phyloP scores from a whole-genome alignment of 2,113 vertebrate genomes.

The Sturnus vulgaris region DNA sequence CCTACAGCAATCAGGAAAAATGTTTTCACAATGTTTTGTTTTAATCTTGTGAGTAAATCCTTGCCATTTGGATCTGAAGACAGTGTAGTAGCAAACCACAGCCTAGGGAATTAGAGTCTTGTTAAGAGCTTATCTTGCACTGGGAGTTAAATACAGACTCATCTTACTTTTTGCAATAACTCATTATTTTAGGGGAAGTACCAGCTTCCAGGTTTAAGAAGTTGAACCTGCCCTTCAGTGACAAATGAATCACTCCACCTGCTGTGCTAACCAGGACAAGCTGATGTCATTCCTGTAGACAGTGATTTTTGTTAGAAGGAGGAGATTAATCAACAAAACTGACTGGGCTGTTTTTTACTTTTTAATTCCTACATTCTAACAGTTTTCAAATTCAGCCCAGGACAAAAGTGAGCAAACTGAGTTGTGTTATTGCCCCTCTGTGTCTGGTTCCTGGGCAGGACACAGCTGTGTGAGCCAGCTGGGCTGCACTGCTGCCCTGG shows the following conservation, averaged over 20 bases:
- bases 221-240: neutral
- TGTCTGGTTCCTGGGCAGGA: neutral
- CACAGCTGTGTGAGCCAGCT: neutral
- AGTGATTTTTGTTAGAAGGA: neutral
- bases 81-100: neutral
- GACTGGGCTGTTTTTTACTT: neutral
- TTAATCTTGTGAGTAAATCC: neutral
- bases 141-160: neutral
- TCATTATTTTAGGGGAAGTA: neutral
- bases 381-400: neutral
- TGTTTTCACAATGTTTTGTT: neutral
- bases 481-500: neutral
- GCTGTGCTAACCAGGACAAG: neutral
- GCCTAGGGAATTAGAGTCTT: neutral
- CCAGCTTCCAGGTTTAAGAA: neutral
- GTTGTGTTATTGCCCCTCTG: neutral
- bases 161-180: neutral
- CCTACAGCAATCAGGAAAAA: neutral
- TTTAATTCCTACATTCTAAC: neutral
- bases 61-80: neutral
- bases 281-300: neutral
- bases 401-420: neutral
- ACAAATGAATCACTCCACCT: neutral
- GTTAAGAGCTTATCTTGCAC: conserved; percentile 9
- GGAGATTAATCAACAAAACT: neutral